Base-by-base conservation (phyloP, 2,888 invertebrate genomes). In the Ormia ochracea region DNA sequence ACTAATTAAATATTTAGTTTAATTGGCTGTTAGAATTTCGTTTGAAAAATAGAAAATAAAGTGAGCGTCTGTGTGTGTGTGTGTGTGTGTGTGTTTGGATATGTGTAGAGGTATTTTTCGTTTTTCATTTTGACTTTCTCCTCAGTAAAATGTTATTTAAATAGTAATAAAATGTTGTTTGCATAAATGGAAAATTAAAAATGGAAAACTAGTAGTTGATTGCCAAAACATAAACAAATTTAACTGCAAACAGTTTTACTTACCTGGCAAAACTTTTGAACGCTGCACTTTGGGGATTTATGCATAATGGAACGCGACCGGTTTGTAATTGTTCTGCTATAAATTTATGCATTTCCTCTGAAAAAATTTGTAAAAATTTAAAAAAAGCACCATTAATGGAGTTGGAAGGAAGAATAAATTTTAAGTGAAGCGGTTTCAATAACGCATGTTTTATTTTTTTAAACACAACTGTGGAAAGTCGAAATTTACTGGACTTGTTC, bases 261-360 rank as follows among this genome's bases (percentile, higher is more conserved):
- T 96, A 99, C 98, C 98, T 99, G 93, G 98, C 97, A 94, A 99
- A 99, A 93, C 97, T 98, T 93, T 98, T 98, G 93, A 98, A 99
- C 90, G 99, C 98, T 90, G 98, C 98, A 89, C 98, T 98, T 92
- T 98, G 98, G 87, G 99, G 99, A 92, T 99, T 99, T 92, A 99
- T 99, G 93, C 99, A 99, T 86, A 99, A 93, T 84, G 99, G 99
- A 86, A 99, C 98, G 85, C 98, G 94, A 88, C 96, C 96, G 88
- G 96, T 96, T 90, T 96, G 96, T 90, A 97, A 93, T 91, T 98
- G 97, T 91, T 98, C 98, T 88, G 96, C 95, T 91, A 99, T 98
- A 92, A 98, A 98, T 92, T 97, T 97, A 93, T 98, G 98, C 93
- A 99, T 96, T 93, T 98, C 97, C 93, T 98, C 99, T 96, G 95